Percentiles rank a stretch among this genome's conserved stretches.
Evolutionary conservation across 2,888 invertebrate species (phyloP).

Genomic region (Macropis europaea): DNA sequence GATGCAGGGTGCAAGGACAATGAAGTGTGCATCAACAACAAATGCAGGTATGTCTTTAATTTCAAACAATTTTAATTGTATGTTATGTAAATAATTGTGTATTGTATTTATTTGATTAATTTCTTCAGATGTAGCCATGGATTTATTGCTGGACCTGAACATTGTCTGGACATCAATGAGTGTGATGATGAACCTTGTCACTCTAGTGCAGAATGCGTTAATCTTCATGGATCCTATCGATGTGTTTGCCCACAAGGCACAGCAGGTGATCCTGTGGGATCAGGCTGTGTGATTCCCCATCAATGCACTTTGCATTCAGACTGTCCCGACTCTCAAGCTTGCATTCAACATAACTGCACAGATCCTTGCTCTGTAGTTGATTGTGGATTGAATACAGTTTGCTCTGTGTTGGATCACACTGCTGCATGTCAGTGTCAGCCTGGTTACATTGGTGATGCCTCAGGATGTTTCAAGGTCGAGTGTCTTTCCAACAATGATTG

Average conservation of each 20-base stretch:
- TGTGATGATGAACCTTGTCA: slow-evolving; percentile 91
- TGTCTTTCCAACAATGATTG: slow-evolving; percentile 90
- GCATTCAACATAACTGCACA: slow-evolving; percentile 88
- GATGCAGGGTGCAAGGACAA: slow-evolving; percentile 90
- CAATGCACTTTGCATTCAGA: slow-evolving; percentile 88
- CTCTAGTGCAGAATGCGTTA: slow-evolving; percentile 88
- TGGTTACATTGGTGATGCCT: slow-evolving; percentile 91
- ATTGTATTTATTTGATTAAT: background rate
- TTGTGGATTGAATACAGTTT: slow-evolving; percentile 90
- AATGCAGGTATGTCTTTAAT: slow-evolving; percentile 82
- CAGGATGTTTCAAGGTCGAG: slow-evolving; percentile 95
- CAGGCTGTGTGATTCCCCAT: slow-evolving; percentile 88
- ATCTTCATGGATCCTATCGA: slow-evolving; percentile 89
- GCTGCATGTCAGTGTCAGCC: slow-evolving; percentile 89
- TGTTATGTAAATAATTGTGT: background rate
- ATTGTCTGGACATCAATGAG: slow-evolving; percentile 91
- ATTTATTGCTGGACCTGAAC: slow-evolving; percentile 85
- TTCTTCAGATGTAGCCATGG: slow-evolving; percentile 85
- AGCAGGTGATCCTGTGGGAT: slow-evolving; percentile 86
- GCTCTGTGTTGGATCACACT: slow-evolving; percentile 87
- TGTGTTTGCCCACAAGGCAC: slow-evolving; percentile 90
- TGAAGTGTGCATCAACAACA: slow-evolving; percentile 87
- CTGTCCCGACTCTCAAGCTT: slow-evolving; percentile 88
- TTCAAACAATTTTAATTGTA: too few species aligned
- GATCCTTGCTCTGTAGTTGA: slow-evolving; percentile 88